These are phyloP conservation scores for Myoxocephalus aenaeus DNA, from an alignment of 2,797 vertebrate species.

Conservation along the genomic window DNA sequence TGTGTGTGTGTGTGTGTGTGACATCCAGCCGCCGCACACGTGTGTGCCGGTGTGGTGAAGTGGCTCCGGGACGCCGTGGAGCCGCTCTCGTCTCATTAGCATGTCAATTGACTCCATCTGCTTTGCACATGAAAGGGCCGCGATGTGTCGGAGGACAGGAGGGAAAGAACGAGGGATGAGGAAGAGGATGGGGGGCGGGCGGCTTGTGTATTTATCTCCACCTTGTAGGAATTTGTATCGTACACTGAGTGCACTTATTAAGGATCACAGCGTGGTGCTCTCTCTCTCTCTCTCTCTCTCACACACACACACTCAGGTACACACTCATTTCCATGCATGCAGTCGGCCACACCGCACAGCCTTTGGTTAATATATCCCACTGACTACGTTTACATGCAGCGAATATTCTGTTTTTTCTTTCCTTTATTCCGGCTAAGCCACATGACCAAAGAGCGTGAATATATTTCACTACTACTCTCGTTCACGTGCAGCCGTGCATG, in stretches of 20 bases:
- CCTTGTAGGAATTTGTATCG: conserved; percentile 78
- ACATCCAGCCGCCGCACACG: conserved; percentile 35
- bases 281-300: too few relatives aligned
- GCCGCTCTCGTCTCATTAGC: conserved; percentile 80
- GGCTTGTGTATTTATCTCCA: conserved; percentile 76
- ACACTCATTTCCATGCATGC: conserved; percentile 16
- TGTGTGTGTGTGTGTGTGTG: neutral
- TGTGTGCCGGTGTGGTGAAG: conserved; percentile 53
- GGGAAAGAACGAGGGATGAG: conserved; percentile 74
- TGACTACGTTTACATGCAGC: neutral
- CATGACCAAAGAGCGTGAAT: neutral
- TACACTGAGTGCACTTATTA: conserved; percentile 77
- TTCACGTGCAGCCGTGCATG: too few relatives aligned
- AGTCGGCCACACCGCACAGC: conserved; percentile 15
- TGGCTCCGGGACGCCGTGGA: conserved; percentile 81
- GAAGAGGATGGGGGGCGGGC: conserved; percentile 33
- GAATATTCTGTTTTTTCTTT: neutral
- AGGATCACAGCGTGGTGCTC: conserved; percentile 65
- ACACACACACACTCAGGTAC: neutral
- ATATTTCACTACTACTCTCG: neutral
- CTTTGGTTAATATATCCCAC: neutral
- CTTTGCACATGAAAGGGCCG: conserved; percentile 83
- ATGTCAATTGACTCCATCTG: conserved; percentile 88
- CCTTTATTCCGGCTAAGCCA: neutral
- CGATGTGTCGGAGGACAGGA: conserved; percentile 82